A percentile compares a stretch with the other conserved stretches of the same genome.
Evolutionary conservation across 2,113 vertebrate species (phyloP).

Genomic region (Gopherus flavomarginatus): DNA sequence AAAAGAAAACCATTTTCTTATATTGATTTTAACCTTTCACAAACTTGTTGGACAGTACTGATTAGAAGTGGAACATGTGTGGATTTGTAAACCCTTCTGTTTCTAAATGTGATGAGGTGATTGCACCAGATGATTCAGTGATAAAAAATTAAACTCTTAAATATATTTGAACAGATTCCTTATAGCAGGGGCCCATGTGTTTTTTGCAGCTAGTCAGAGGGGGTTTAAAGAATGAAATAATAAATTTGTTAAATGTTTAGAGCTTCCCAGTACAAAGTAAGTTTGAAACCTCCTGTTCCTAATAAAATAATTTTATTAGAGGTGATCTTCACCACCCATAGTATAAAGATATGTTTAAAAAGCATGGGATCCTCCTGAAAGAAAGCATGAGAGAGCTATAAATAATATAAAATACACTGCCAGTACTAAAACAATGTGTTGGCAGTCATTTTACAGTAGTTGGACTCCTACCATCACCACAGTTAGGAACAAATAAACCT

Average conservation of each 20-base stretch:
- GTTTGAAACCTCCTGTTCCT: neutral
- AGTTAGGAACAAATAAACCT: neutral
- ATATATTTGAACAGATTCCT: slow-evolving; percentile 56
- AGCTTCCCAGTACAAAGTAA: neutral
- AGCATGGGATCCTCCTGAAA: neutral
- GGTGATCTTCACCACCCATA: rapidly evolving
- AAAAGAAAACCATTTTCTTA: slow-evolving; percentile 56
- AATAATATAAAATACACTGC: neutral
- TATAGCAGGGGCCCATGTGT: slow-evolving; percentile 35
- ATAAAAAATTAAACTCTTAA: slow-evolving; percentile 61
- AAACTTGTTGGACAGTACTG: slow-evolving; percentile 27
- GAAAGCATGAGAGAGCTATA: neutral
- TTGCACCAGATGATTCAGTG: slow-evolving; percentile 54
- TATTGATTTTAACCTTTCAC: slow-evolving; percentile 50
- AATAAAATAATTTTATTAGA: neutral
- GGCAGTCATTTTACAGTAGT: neutral
- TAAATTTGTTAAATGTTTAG: neutral
- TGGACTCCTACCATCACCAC: neutral
- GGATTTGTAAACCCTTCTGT: slow-evolving; percentile 56
- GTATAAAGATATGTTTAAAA: neutral
- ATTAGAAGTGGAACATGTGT: slow-evolving; percentile 28
- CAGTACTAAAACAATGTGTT: neutral
- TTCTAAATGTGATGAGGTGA: slow-evolving; percentile 37
- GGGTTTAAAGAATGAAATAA: slow-evolving; percentile 49
- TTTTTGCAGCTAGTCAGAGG: slow-evolving; percentile 50